Percentiles rank a stretch among this genome's conserved stretches.
Evolutionary conservation across 2,797 vertebrate species (phyloP).

Genomic region (Pogonophryne albipinna): DNA sequence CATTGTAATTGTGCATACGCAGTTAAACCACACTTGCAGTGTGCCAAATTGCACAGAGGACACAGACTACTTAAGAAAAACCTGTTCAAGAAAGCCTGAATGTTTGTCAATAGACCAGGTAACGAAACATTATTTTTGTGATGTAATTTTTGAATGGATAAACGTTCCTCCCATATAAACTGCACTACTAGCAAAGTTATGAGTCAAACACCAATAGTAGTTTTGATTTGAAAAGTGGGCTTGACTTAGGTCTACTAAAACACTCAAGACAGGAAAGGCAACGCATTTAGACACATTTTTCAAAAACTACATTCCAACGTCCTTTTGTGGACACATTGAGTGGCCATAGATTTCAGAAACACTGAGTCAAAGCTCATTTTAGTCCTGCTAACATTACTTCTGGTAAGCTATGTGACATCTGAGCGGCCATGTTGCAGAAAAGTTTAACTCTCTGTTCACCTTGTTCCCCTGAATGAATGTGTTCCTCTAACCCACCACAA

Average conservation of each 20-base stretch:
- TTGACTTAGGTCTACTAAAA: constrained; percentile 13
- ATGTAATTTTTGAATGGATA: constrained; percentile 38
- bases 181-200: background rate
- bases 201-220: constrained; percentile 29
- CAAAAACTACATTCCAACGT: background rate
- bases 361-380: constrained; percentile 15
- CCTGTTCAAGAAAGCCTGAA: background rate
- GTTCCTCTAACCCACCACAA: constrained; percentile 6
- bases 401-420: constrained; percentile 69
- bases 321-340: background rate
- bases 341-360: background rate
- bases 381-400: constrained; percentile 48
- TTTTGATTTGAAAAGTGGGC: constrained; percentile 62
- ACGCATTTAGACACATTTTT: background rate
- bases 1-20: background rate
- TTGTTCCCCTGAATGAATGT: constrained; percentile 65
- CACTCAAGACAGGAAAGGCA: constrained; percentile 11
- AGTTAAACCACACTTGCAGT: background rate
- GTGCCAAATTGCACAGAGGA: constrained; percentile 2
- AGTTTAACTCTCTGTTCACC: constrained; percentile 78
- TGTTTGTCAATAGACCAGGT: background rate
- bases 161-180: constrained; percentile 12
- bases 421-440: constrained; percentile 82
- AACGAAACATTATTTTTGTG: background rate
- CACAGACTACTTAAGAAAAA: background rate